Base-by-base conservation (phyloP, 2,888 invertebrate species). In the Seira musarum region DNA sequence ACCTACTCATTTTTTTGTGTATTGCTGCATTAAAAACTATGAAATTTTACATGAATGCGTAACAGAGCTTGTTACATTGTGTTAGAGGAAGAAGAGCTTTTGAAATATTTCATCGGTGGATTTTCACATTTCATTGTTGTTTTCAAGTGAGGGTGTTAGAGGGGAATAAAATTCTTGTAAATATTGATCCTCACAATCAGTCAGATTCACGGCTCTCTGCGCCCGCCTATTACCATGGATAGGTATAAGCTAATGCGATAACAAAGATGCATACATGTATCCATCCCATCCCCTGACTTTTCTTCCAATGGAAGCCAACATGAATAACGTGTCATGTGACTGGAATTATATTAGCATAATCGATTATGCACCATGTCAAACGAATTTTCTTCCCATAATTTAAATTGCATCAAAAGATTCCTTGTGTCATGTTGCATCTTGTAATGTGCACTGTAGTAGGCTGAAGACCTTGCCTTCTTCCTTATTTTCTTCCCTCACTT, bases 181-280 rank as follows among this genome's bases (percentile, higher is more conserved):
- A 49, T 49, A 49, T 49, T 49, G 49, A 49, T 49, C 49, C 49
- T 49, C 49, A n/a, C 49, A 49, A 49, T 49, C 49, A 49, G 49
- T n/a, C 49, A n/a, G 49, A 49, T 49, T 49, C 49, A 49, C 49
- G 49, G 49, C 15, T 49, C 2, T 15, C 15, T 49, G 49, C 49
- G 15, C 49, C 15, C 30, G 30, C 30, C 30, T 30, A 30, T 30
- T 5, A 30, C n/a, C n/a, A n/a, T n/a, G n/a, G n/a, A n/a, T n/a
- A n/a, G n/a, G n/a, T n/a, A n/a, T n/a, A n/a, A n/a, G n/a, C n/a
- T n/a, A n/a, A n/a, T n/a, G n/a, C n/a, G n/a, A n/a, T n/a, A n/a
- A n/a, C n/a, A n/a, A n/a, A n/a, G n/a, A n/a, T n/a, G n/a, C n/a
- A n/a, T n/a, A n/a, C n/a, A n/a, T n/a, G n/a, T n/a, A n/a, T n/a